A percentile compares a stretch with the other conserved stretches of the same genome.
Evolutionary conservation across 1,140 invertebrate genomes (phyloP).

Genomic region (Achatina immaculata): DNA sequence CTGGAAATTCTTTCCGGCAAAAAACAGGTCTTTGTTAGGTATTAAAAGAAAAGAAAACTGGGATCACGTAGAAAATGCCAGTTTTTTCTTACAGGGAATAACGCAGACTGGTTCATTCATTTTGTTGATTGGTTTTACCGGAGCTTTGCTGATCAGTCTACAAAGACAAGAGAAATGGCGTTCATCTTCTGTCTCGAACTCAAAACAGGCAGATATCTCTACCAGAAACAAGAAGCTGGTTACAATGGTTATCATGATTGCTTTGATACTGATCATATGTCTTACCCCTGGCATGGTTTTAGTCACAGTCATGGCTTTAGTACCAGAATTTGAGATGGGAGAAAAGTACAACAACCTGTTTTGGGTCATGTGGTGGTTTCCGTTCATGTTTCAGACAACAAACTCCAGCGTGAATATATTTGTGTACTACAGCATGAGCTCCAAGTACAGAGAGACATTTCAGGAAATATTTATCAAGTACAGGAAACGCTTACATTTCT

Average conservation of each 20-base stretch:
- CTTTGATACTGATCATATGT: not conserved
- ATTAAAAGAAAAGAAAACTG: not conserved
- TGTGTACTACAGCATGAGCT: slow-evolving; percentile 24
- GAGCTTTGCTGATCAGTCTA: not conserved
- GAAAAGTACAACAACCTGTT: not conserved
- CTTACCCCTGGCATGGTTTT: not conserved
- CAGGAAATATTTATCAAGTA: not conserved
- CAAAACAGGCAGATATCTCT: not conserved
- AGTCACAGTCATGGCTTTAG: not conserved
- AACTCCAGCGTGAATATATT: too few relatives aligned
- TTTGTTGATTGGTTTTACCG: not conserved
- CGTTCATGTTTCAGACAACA: not conserved
- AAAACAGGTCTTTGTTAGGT: not conserved
- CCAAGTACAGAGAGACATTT: not conserved
- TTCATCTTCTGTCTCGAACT: not conserved
- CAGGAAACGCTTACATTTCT: not conserved
- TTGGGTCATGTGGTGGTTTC: not conserved
- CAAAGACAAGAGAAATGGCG: not conserved
- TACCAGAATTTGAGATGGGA: not conserved
- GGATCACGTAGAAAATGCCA: not conserved
- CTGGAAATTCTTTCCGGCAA: not conserved
- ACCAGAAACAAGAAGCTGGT: not conserved
- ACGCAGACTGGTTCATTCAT: not conserved
- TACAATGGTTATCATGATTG: not conserved
- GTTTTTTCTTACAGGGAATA: not conserved